Conservation (phyloP, 2,888 invertebrate species). For the Hartigia nigra region DNA sequence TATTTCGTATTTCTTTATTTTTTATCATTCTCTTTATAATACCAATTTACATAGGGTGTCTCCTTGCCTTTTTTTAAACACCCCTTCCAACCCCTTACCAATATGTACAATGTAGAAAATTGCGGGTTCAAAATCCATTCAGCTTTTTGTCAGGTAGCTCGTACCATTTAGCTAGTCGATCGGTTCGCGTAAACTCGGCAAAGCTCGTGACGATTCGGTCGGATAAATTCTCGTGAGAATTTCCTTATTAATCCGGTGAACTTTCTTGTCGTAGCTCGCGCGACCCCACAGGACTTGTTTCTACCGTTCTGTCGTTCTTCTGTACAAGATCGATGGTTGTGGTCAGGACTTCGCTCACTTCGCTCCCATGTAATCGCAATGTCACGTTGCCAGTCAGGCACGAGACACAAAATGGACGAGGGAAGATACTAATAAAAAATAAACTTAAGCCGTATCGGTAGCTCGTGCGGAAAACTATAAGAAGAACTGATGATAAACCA, state of each 20-base stretch:
- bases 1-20: conserved; percentile 10
- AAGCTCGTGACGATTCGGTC: neutral
- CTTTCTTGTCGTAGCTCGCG: neutral
- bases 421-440: conserved; percentile 32
- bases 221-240: neutral
- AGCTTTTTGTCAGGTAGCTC: neutral
- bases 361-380: conserved; percentile 57
- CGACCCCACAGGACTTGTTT: neutral
- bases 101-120: neutral
- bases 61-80: conserved; percentile 35
- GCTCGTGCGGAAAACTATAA: conserved; percentile 46
- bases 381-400: conserved; percentile 48
- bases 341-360: conserved; percentile 14
- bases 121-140: neutral
- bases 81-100: neutral
- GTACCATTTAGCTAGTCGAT: neutral
- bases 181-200: neutral
- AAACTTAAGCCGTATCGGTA: conserved; percentile 42
- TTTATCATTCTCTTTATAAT: conserved; percentile 14
- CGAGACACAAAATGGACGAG: conserved; percentile 33
- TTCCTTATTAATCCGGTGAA: neutral
- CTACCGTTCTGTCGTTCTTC: neutral
- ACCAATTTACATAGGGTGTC: conserved; percentile 23
- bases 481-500: conserved; percentile 46
- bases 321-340: neutral